Base-by-base conservation (phyloP, 2,888 invertebrate genomes). In the Epinotia nisella region DNA sequence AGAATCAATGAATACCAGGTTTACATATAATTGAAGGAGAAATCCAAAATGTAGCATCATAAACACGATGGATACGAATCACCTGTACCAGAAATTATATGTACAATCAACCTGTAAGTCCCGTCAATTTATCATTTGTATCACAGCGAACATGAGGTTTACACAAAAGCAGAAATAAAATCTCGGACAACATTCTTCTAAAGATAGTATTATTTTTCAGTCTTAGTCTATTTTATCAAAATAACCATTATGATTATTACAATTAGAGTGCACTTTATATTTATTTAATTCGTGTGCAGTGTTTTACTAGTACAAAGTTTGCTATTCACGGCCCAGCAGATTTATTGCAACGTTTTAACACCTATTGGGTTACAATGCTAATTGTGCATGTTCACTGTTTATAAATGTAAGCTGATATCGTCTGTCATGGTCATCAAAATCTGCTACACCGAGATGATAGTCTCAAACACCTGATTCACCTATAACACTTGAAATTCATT, bases 191-290 rank as follows among this genome's bases (percentile, higher is more conserved):
- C 69, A 74, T 71, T 75, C 76, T 75, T 82, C 84, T 87, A 86
- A 82, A 83, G 81, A 84, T 83, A 84, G 82, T 81, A 79, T 84
- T 83, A 82, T 78, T 77, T 86, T 87, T 92, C 92, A 93, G 92
- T 92, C 92, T 92, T 92, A 92, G 80, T 82, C 91, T 92, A 92
- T 86, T 79, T 85, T 81, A 80, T 77, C 81, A 81, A 84, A 82
- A 83, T 83, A 85, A 83, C 82, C 75, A 83, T 85, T 85, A 85
- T 86, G 83, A 82, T 86, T 87, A 82, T 86, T 87, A 87, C 85
- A 81, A 87, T 87, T 86, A 85, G 84, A 85, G 92, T 93, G 92
- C 92, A 90, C 88, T 85, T 88, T 89, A 86, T 86, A 83, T 85
- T 62, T 85, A 86, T 81, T 82, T 83, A 83, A 85, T 88, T 85